Evolutionary conservation across 2,113 vertebrate genomes (phyloP).

Genomic region (Cygnus buccinator): DNA sequence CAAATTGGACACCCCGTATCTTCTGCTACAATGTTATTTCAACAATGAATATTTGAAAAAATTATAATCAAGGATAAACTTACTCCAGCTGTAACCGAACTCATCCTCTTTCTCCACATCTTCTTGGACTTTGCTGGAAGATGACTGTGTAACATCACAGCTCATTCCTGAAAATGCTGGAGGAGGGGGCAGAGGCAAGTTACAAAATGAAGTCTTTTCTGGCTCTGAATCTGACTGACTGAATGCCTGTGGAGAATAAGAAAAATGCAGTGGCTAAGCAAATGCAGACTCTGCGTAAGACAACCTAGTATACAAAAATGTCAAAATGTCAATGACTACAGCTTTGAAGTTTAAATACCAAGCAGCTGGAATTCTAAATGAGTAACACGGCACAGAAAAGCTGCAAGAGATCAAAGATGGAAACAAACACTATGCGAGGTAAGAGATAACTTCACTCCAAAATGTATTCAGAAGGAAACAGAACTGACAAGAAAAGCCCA

Average conservation of each 20-base stretch:
- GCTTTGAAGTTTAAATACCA: constrained; percentile 50
- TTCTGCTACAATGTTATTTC: not conserved
- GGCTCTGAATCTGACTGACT: constrained; percentile 78
- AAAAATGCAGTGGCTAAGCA: constrained; percentile 47
- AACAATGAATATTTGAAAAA: not conserved
- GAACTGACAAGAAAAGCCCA: constrained; percentile 48
- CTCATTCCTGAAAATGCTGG: constrained; percentile 76
- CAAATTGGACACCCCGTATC: not conserved
- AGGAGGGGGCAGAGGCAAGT: constrained; percentile 50
- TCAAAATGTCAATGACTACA: not conserved
- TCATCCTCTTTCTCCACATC: constrained; percentile 84
- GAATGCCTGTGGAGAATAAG: constrained; percentile 76
- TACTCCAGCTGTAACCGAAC: constrained; percentile 95
- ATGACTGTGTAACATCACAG: constrained; percentile 73
- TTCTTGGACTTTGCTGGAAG: constrained; percentile 64
- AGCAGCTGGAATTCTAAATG: constrained; percentile 47
- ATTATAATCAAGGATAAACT: constrained; percentile 68
- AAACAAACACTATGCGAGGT: constrained; percentile 34
- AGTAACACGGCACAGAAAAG: not conserved
- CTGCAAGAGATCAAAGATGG: constrained; percentile 3
- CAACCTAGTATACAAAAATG: not conserved
- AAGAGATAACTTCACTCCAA: constrained; percentile 37
- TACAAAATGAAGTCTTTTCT: constrained; percentile 76
- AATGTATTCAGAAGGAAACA: constrained; percentile 42
- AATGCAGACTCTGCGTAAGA: not conserved